Evolutionary conservation across 1,140 invertebrate genomes (phyloP), one percentile per base, ranked within the genome.

Genomic region (Paraescarpia echinospica): DNA sequence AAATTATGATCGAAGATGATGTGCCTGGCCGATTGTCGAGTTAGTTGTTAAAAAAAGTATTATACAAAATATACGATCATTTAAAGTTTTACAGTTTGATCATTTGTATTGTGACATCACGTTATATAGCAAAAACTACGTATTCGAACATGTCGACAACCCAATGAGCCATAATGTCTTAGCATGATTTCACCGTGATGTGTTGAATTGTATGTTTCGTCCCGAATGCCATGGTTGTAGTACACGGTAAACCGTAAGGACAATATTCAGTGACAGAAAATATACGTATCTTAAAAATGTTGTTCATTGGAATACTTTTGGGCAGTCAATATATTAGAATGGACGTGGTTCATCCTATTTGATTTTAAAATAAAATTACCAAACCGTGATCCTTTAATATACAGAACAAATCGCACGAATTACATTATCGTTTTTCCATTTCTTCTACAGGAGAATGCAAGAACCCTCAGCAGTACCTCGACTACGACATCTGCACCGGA

Each of bases 391-490:
- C 89, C 89, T 35, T 18, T 34, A 90, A 34, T 31, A 90, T 18
- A 12, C 31, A 35, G 35, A 0, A n/a, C 27, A 90, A 34, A 90
- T 90, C 33, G 33, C 14, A 18, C 33, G 89, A 33, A 90, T 12
- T 35, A n/a, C 89, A 34, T 2, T 22, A 90, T 90, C 0, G 34
- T 34, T 90, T 35, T 4, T 90, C 27, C 14, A 34, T 90, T 34
- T 91, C 48, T 14, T 12, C 8, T 18, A 0, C 91, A 91, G 91
- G 34, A 48, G 91, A 91, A 51, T 91, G 91, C 41, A 91, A 51
- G 48, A 91, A 91, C 41, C 91, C 91, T 33, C 34, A 91, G 2
- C 91, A 91, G n/a, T 91, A 91, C 34, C 91, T 91, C n/a, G 91
- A 91, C 48, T 91, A 91, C 41, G 91, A 91, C n/a, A 51, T 91